Percentiles rank a stretch among this genome's conserved stretches.
Conservation (phyloP, 1,140 invertebrate genomes). For the Amyelois transitella region DNA sequence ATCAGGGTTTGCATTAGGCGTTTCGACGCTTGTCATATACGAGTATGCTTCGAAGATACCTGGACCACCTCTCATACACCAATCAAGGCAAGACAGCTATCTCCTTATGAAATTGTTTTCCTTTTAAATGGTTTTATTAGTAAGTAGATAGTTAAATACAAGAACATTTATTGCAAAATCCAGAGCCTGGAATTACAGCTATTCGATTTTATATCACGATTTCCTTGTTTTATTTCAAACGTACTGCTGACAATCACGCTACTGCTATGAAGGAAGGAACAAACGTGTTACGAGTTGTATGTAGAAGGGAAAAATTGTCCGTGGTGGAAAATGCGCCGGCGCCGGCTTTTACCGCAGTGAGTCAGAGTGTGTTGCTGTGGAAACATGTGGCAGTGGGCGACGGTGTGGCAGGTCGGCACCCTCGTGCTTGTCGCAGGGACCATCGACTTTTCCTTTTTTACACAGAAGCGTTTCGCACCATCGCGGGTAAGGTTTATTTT, state of each 20-base stretch:
- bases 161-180: too few relatives aligned
- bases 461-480: constrained; percentile 11
- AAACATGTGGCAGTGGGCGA: constrained; percentile 43
- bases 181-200: background rate
- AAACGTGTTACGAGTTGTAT: background rate
- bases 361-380: constrained; percentile 11
- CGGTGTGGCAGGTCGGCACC: constrained; percentile 26
- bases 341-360: constrained; percentile 4
- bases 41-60: background rate
- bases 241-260: constrained; percentile 9
- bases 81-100: too few relatives aligned
- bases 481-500: constrained; percentile 13
- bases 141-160: too few relatives aligned
- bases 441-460: constrained; percentile 31
- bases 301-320: constrained; percentile 3
- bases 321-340: constrained; percentile 1
- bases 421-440: constrained; percentile 24
- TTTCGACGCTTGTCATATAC: too few relatives aligned
- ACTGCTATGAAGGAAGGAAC: constrained; percentile 6
- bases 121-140: too few relatives aligned
- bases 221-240: constrained; percentile 2
- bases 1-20: too few relatives aligned
- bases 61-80: too few relatives aligned
- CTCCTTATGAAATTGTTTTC: too few relatives aligned
- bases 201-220: background rate